These are phyloP conservation scores for Lineus longissimus DNA, from an alignment of 1,140 invertebrate genomes.

Conservation along the genomic window DNA sequence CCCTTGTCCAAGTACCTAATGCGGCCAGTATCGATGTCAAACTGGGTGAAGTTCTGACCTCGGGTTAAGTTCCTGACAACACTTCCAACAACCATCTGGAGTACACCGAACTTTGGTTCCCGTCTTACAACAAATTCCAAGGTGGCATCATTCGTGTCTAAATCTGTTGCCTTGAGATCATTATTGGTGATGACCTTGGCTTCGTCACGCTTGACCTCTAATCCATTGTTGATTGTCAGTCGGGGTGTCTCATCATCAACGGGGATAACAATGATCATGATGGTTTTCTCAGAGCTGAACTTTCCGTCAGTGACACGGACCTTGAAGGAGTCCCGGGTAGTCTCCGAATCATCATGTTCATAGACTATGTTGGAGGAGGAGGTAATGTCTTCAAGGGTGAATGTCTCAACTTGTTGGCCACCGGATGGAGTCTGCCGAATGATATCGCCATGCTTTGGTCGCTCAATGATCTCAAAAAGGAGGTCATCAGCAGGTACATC, in stretches of 20 bases:
- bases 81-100: conserved; percentile 28
- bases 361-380: conserved; percentile 48
- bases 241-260: conserved; percentile 54
- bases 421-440: conserved; percentile 38
- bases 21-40: conserved; percentile 45
- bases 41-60: conserved; percentile 52
- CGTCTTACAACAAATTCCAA: conserved; percentile 46
- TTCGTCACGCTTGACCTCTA: conserved; percentile 50
- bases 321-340: conserved; percentile 46
- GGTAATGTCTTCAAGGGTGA: conserved; percentile 48
- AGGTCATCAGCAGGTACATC: conserved; percentile 51
- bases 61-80: conserved; percentile 41
- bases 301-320: conserved; percentile 50
- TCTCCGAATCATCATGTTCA: conserved; percentile 54
- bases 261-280: conserved; percentile 49
- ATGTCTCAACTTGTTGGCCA: conserved; percentile 35
- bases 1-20: conserved; percentile 52
- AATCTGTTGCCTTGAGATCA: conserved; percentile 49
- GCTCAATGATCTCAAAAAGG: conserved; percentile 41
- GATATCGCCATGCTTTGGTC: conserved; percentile 50
- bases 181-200: conserved; percentile 44
- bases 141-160: conserved; percentile 47
- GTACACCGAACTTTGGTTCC: conserved; percentile 45
- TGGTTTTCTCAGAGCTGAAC: conserved; percentile 43
- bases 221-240: conserved; percentile 51